Base-by-base conservation (phyloP, 1,140 invertebrate genomes). In the Dreissena rostriformis region DNA sequence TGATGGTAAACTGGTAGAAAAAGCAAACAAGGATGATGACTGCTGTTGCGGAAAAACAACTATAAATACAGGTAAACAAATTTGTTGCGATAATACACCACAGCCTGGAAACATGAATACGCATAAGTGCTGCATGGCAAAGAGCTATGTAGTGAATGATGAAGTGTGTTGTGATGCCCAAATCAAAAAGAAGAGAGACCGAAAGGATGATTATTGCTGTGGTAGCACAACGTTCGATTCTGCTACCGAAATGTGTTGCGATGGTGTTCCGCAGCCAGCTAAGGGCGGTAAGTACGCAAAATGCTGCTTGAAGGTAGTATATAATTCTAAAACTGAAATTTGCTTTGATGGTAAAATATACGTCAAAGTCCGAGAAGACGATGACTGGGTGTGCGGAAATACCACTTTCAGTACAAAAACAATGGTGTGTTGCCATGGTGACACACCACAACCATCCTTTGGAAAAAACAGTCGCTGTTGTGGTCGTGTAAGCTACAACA, bases 41-140 rank as follows among this genome's bases (percentile, higher is more conserved):
- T 76, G 74, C 26, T 84, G 82, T 63, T 84, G 82, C 55, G 72
- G 82, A 52, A 78, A 77, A n/a, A 67, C 51, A n/a, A 84, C 74
- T 49, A 63, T 71, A 14, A 77, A 84, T 57, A 70, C 73, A 26
- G 14, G 55, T 17, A 76, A 61, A 5, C 66, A 77, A 24, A 77
- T 84, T 12, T 84, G 82, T 22, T 84, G 82, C 26, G 66, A 72
- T 24, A 67, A 75, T 63, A 84, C 73, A 51, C 74, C 75, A 22
- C 74, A 77, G 63, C 73, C 51, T 63, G 75, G 75, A 19, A 84
- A 29, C 19, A 72, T 77, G 75, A 57, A 84, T 39, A 77, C 52
- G 24, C 55, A 84, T 53, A 53, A 57, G 14, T 84, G 82, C 63
- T 77, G 74, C 29, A 28, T 57, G 24, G 76, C 61, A 11, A 52